Base-by-base conservation (phyloP, 2,888 invertebrate genomes). In the Drosophila meridionalis region DNA sequence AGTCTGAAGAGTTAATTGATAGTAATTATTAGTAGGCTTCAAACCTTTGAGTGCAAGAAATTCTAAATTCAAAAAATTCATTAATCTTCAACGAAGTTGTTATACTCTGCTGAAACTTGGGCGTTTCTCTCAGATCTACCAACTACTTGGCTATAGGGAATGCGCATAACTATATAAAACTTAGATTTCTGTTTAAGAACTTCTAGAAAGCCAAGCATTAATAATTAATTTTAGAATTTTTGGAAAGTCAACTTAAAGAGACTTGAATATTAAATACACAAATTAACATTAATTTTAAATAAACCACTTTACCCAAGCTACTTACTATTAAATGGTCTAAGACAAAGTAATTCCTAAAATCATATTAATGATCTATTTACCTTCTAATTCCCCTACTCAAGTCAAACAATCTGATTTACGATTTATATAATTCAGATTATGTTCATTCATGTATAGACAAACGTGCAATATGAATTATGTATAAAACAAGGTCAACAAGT, bases 281-380 rank as follows among this genome's bases (percentile, higher is more conserved):
- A 11, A 45, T 8, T 30, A 14, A 5, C 20, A 26, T 5, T 14
- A 48, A 48, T 48, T 2, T 26, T 26, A 28, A 26, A 20, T 42
- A n/a, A 4, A 20, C 0, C n/a, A 42, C 3, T n/a, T 42, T 20
- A 0, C 0, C 0, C 1, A 30, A n/a, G 8, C 2, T 30, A 0
- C 1, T 14, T 30, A 0, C 8, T 8, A 14, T 8, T 14, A 28
- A 43, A 9, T 20, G 20, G 20, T 20, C 20, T 4, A 20, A 43
- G 9, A 7, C 28, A 47, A 14, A 48, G n/a, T n/a, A n/a, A 32
- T 32, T 30, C 7, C 4, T 4, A 20, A 11, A 5, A 5, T 9
- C 34, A 32, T 11, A 32, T 20, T 3, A n/a, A 32, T 1, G 4
- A 0, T 26, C 12, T 3, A n/a, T 4, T 32, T 4, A 9, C 4